Evolutionary conservation across 2,797 vertebrate genomes (phyloP), one percentile per base, ranked within the genome.

Genomic region (Chelon auratus): DNA sequence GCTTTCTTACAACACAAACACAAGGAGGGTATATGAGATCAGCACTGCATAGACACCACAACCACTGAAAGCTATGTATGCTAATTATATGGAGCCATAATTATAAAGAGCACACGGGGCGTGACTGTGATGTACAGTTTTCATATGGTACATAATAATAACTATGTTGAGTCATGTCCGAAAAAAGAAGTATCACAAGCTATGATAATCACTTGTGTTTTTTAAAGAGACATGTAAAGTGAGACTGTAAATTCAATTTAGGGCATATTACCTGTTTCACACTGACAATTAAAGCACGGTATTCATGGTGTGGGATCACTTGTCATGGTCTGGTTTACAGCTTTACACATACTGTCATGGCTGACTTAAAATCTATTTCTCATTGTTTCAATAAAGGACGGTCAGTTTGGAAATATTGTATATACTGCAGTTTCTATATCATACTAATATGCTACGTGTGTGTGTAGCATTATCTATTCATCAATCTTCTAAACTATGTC

Each of bases 1-100:
- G 5, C n/a, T 9, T 37, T 52, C 24, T 20, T 17, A 24, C 10
- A 24, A 37, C 20, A 37, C 22, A 37, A 2, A 55, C 18, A 37
- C n/a, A 17, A 15, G 15, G 33, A 33, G 42, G 66, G 72, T 82
- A 75, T 68, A 83, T 70, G 53, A 65, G 62, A 62, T 70, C 56
- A 68, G 62, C 47, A 3, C 72, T 53, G 52, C 65, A 70, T 60
- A 62, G 40, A 62, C 68, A 72, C 58, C 55, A 55, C 52, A 54
- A 70, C 43, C 45, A 59, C 71, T 72, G 55, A 69, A 72, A 67
- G 65, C 70, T 75, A 64, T 58, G 22, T 68, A 84, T 84, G 82
- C 80, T 82, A 72, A 87, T 79, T 76, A 82, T 60, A 76, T 80
- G 58, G 75, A 69, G 63, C 53, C 62, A 55, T 77, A 81, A 84